phyloP scores from a whole-genome alignment of 2,888 invertebrate species.

The Galeopsomyia nigrocyanea region DNA sequence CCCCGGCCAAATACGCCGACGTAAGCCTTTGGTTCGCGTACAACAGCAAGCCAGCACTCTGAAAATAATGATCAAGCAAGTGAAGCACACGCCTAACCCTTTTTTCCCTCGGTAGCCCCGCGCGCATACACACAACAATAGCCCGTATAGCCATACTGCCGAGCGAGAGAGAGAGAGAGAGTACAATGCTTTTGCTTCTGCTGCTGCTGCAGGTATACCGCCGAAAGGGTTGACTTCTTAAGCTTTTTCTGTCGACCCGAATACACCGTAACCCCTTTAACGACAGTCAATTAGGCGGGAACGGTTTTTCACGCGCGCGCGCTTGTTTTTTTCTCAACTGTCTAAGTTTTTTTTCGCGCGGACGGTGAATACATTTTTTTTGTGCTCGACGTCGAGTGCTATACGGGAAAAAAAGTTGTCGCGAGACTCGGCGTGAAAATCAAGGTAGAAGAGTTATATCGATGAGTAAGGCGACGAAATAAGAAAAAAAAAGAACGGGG shows the following conservation, averaged over 20 bases:
- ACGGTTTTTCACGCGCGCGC: slow-evolving; percentile 49
- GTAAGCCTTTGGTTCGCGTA: slow-evolving; percentile 16
- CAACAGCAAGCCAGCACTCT: slow-evolving; percentile 9
- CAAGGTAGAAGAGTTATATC: slow-evolving; percentile 31
- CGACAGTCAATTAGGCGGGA: slow-evolving; percentile 51
- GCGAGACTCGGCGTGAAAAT: slow-evolving; percentile 3
- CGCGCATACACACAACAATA: not conserved
- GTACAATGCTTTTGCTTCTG: slow-evolving; percentile 18
- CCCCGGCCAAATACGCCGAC: slow-evolving; percentile 13
- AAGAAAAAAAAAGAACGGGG: slow-evolving; percentile 13
- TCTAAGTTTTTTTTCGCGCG: not conserved
- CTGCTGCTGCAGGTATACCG: slow-evolving; percentile 18
- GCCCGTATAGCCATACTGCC: slow-evolving; percentile 17
- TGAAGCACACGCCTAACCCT: slow-evolving; percentile 26
- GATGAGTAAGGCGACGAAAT: not conserved
- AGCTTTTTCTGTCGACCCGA: slow-evolving; percentile 49
- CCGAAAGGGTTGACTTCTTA: slow-evolving; percentile 48
- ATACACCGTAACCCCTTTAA: slow-evolving; percentile 23
- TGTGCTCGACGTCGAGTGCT: not conserved
- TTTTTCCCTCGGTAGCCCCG: slow-evolving; percentile 11
- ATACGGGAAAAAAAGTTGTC: slow-evolving; percentile 16
- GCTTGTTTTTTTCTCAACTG: slow-evolving; percentile 10
- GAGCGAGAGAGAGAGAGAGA: no score
- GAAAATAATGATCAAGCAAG: slow-evolving; percentile 22
- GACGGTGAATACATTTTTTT: not conserved